Evolutionary conservation across 1,140 invertebrate species (phyloP).

Genomic region (Drosophila saltans): DNA sequence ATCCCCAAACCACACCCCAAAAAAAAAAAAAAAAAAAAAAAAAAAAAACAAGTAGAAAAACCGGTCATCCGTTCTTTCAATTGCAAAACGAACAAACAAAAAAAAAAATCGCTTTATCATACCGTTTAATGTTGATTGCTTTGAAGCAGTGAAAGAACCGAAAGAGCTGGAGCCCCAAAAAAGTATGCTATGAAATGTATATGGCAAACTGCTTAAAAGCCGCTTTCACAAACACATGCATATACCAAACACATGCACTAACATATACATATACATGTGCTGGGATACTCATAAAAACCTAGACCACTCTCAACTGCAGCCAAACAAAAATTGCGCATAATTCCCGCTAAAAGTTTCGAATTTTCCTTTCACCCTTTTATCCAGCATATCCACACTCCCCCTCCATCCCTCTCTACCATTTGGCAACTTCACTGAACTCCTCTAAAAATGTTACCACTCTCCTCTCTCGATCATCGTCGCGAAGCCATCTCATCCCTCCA

Average conservation of each 20-base stretch:
- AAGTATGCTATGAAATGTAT: conserved; percentile 50
- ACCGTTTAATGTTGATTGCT: conserved; percentile 63
- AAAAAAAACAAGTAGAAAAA: background rate
- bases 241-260: conserved; percentile 38
- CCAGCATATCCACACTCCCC: background rate
- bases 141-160: conserved; percentile 56
- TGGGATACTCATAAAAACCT: conserved; percentile 52
- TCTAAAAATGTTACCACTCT: conserved; percentile 58
- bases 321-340: conserved; percentile 78
- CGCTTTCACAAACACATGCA: conserved; percentile 40
- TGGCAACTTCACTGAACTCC: conserved; percentile 16
- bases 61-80: background rate
- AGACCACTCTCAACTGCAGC: conserved; percentile 56
- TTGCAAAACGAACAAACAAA: conserved; percentile 2
- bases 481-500: background rate
- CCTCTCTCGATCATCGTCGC: background rate
- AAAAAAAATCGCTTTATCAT: conserved; percentile 16
- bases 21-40: too few relatives aligned
- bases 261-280: conserved; percentile 11
- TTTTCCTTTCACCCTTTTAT: conserved; percentile 15
- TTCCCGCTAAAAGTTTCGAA: conserved; percentile 72
- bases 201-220: conserved; percentile 58
- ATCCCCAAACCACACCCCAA: background rate
- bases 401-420: background rate
- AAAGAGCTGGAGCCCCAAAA: conserved; percentile 23